Percentiles rank a stretch among this genome's conserved stretches.
Evolutionary conservation across 2,113 vertebrate species (phyloP).

Genomic region (Protobothrops mucrosquamatus): DNA sequence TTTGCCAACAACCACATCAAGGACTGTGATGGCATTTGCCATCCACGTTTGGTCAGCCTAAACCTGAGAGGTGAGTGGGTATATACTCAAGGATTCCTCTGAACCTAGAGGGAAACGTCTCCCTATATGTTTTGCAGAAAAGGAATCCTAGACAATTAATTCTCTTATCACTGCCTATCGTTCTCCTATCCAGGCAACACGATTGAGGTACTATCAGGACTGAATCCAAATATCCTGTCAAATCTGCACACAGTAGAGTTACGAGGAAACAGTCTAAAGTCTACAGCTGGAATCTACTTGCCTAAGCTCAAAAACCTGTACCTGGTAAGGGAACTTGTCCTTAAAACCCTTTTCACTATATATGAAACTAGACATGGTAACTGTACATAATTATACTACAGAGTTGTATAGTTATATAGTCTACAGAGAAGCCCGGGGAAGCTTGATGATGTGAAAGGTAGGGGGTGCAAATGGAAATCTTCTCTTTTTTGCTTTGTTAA

Average conservation of each 20-base stretch:
- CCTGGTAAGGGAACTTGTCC: constrained; percentile 76
- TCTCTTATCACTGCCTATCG: constrained; percentile 2
- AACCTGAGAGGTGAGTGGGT: constrained; percentile 79
- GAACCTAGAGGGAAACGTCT: not conserved
- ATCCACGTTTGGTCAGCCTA: constrained; percentile 78
- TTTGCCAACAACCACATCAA: constrained; percentile 79
- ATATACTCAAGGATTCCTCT: not conserved
- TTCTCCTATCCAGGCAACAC: constrained; percentile 75
- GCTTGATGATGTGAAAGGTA: not conserved
- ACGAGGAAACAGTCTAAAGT: constrained; percentile 80
- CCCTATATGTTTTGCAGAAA: not conserved
- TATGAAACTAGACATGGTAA: not conserved
- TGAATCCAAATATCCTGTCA: constrained; percentile 70
- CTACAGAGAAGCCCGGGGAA: not conserved
- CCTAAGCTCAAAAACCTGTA: constrained; percentile 82
- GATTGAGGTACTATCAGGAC: constrained; percentile 68
- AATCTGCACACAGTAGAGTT: constrained; percentile 85
- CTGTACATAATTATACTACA: not conserved
- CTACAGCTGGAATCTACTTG: constrained; percentile 79
- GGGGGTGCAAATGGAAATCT: not conserved
- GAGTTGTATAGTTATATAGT: not conserved
- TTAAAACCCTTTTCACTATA: not conserved
- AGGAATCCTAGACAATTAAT: constrained; percentile 12
- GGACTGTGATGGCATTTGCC: constrained; percentile 75
- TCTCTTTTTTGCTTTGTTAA: not conserved